Percentiles rank a stretch among this genome's conserved stretches.
These are phyloP conservation scores for Glareola pratincola DNA, from an alignment of 2,113 vertebrate species.

Conservation along the genomic window DNA sequence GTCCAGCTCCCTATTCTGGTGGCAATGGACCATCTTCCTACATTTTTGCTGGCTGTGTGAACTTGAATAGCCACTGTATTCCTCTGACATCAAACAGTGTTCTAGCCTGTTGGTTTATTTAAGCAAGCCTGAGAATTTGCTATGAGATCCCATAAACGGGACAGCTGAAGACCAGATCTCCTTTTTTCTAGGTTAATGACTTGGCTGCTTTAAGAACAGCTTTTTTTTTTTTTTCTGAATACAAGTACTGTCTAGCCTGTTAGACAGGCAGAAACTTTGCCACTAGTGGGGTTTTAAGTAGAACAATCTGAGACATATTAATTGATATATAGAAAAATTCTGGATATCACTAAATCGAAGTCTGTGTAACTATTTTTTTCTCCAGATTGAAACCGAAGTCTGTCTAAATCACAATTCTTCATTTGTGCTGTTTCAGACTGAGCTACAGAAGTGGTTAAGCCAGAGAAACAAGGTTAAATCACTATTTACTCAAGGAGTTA, in stretches of 20 bases:
- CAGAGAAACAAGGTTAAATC: background rate
- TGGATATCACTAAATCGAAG: background rate
- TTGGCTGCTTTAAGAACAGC: background rate
- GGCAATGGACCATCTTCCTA: background rate
- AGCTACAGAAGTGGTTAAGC: background rate
- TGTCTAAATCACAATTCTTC: background rate
- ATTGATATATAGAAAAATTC: background rate
- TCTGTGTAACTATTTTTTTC: background rate
- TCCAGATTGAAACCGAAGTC: background rate
- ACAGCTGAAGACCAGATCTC: background rate
- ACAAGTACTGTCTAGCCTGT: background rate
- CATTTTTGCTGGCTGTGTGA: background rate
- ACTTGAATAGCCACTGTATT: background rate
- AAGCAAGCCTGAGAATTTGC: conserved; percentile 18
- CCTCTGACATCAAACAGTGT: background rate
- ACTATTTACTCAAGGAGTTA: background rate
- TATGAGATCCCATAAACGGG: background rate
- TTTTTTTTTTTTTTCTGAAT: background rate
- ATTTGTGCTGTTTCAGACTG: background rate
- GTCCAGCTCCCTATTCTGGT: background rate
- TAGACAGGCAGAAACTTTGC: background rate
- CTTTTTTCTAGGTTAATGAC: conserved; percentile 46
- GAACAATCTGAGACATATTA: background rate
- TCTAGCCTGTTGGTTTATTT: conserved; percentile 30
- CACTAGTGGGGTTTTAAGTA: background rate